Evolutionary conservation across 1,140 invertebrate species (phyloP).

Genomic region (Drosophila micromelanica): DNA sequence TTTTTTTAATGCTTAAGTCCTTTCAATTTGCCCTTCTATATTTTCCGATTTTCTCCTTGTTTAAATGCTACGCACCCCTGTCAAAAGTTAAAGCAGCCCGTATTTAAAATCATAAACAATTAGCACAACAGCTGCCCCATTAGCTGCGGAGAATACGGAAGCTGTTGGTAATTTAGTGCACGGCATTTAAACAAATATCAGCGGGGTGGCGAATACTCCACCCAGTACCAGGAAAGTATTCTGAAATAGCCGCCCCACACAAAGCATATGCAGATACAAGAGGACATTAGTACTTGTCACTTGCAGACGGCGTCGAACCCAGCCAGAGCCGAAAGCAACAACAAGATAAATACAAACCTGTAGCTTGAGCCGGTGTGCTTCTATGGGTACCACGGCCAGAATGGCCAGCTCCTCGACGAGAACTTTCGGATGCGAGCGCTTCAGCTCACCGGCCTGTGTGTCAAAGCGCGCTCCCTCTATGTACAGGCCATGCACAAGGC

Average conservation of each 20-base stretch:
- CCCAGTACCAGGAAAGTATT: no score
- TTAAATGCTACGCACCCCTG: neutral
- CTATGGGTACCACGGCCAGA: slow-evolving; percentile 93
- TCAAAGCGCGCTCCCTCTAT: slow-evolving; percentile 96
- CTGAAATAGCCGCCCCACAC: no score
- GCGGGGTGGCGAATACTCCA: slow-evolving; percentile 39
- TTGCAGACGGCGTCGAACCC: slow-evolving; percentile 53
- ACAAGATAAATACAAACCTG: slow-evolving; percentile 86
- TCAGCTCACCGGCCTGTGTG: slow-evolving; percentile 88
- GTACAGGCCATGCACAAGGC: slow-evolving; percentile 94
- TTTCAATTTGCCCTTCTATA: neutral
- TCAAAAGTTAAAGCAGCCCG: slow-evolving; percentile 21
- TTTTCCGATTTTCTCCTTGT: neutral
- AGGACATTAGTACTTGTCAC: slow-evolving; percentile 81
- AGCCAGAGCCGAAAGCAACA: slow-evolving; percentile 11
- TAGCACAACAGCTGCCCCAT: slow-evolving; percentile 75
- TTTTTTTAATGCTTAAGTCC: no score
- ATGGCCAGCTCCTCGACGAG: slow-evolving; percentile 93
- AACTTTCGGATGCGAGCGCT: slow-evolving; percentile 92
- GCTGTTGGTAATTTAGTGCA: slow-evolving; percentile 67
- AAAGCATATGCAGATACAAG: slow-evolving; percentile 59
- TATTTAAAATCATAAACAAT: slow-evolving; percentile 79
- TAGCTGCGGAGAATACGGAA: slow-evolving; percentile 42
- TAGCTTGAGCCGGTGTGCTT: slow-evolving; percentile 92
- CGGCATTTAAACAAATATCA: slow-evolving; percentile 82